A percentile compares a stretch with the other conserved stretches of the same genome.
Conservation (phyloP, 2,888 invertebrate species). For the Papilio demoleus region DNA sequence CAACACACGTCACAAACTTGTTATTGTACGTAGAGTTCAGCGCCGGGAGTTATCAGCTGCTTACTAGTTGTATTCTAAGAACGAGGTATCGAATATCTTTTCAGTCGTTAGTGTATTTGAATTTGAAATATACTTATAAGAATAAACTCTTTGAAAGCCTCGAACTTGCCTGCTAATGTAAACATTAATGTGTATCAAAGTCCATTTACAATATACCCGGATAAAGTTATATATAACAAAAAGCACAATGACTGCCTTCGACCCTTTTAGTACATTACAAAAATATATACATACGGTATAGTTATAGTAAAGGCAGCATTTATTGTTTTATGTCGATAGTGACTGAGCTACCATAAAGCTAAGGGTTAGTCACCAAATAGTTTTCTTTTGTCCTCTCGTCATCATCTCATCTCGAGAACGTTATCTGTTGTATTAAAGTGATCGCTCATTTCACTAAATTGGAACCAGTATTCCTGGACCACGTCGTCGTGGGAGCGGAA, state of each 20-base stretch:
- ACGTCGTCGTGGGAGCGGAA: not conserved
- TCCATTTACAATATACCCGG: conserved; percentile 16
- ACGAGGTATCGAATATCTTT: not conserved
- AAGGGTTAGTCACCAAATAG: conserved; percentile 17
- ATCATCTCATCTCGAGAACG: not conserved
- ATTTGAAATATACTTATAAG: conserved; percentile 12
- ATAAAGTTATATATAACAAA: not conserved
- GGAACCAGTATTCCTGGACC: conserved; percentile 13
- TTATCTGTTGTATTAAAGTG: conserved; percentile 23
- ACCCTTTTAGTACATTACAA: too few species aligned
- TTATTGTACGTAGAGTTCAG: not conserved
- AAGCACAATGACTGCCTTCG: not conserved
- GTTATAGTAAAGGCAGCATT: not conserved
- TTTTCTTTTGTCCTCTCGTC: conserved; percentile 3
- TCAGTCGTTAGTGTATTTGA: not conserved
- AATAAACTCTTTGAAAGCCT: conserved; percentile 34
- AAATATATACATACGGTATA: not conserved
- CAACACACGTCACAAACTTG: not conserved
- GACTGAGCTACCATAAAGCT: not conserved
- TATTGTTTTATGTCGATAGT: not conserved
- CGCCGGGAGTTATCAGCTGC: not conserved
- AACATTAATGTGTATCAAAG: conserved; percentile 29
- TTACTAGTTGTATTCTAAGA: not conserved
- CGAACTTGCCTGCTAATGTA: conserved; percentile 27
- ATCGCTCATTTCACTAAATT: conserved; percentile 26